Evolutionary conservation across 2,888 invertebrate genomes (phyloP), one percentile per base, ranked within the genome.

Genomic region (Scaptomyza reducta): DNA sequence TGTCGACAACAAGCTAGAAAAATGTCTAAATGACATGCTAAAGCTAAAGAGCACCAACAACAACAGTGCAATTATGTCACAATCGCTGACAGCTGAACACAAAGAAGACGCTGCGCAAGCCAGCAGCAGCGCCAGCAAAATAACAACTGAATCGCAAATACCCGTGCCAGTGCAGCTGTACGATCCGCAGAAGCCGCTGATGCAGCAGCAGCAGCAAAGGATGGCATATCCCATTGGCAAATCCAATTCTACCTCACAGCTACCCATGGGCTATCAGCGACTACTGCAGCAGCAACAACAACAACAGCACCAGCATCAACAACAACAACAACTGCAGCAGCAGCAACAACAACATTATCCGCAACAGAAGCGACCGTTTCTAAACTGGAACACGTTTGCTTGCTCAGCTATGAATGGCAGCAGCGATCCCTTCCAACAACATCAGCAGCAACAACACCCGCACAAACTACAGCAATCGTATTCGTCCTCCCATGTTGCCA

Each of bases 1-100:
- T 65, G 88, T 88, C 54, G 92, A 91, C 81, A 91, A 91, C 79
- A 92, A 91, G 80, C 84, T 90, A 63, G 91, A 91, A 74, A 91
- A 92, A 85, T 90, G 90, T 70, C 76, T 91, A 22, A 91, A 90
- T 74, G 92, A 91, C 73, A 90, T 91, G 87, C 77, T 90, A 63
- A 91, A 90, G 88, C 81, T 90, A 72, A 90, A 87, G 55, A 84
- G 73, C 54, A 79, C 61, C 59, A 83, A 62, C 61, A 75, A 44
- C 68, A 62, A 33, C 72, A 74, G 61, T 66, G 66, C 65, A 68
- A 49, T 70, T 63, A 72, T 77, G 65, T 73, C 72, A 64, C 79
- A 75, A 49, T 70, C 73, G 54, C 59, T 66, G 64, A 74, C 79
- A 69, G 69, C 50, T 70, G 85, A 75, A 35, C 81, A 83, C 71